Conservation (phyloP, 2,797 vertebrate genomes). For the Sebastes hubbsi region DNA sequence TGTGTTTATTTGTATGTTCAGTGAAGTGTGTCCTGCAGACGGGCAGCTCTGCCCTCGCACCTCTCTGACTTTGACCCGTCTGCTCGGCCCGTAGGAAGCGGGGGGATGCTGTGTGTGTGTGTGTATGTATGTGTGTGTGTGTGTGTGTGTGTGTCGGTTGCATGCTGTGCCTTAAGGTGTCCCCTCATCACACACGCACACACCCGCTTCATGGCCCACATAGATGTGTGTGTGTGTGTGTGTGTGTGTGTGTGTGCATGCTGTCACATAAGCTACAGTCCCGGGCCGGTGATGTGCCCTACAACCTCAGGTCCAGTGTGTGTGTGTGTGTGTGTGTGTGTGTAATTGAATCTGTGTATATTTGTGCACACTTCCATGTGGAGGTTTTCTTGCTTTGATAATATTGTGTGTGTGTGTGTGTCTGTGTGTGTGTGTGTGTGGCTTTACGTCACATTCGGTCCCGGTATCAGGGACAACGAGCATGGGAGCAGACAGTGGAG, state of each 20-base stretch:
- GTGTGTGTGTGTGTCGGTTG: background rate
- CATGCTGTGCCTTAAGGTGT: conserved; percentile 64
- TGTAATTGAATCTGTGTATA: too few species aligned
- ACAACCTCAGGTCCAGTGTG: conserved; percentile 44
- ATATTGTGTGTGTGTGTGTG: too few species aligned
- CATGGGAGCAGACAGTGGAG: conserved; percentile 43
- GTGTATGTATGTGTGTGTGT: background rate
- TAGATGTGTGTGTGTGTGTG: background rate
- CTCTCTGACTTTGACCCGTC: conserved; percentile 70
- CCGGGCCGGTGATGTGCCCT: conserved; percentile 75
- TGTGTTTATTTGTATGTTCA: conserved; percentile 35
- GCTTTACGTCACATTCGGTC: conserved; percentile 22
- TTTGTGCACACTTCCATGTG: too few species aligned
- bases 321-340: background rate
- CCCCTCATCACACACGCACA: conserved; percentile 17
- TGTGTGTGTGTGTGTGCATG: conserved; percentile 16
- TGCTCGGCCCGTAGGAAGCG: conserved; percentile 30
- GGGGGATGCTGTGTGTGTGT: background rate
- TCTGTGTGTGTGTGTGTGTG: background rate
- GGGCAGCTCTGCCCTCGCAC: conserved; percentile 52
- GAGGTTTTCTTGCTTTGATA: too few species aligned
- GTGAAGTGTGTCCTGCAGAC: conserved; percentile 43
- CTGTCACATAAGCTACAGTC: conserved; percentile 76
- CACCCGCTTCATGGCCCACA: background rate
- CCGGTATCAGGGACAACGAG: conserved; percentile 7